phyloP scores from a whole-genome alignment of 2,113 vertebrate genomes.

The Bombycilla garrulus region DNA sequence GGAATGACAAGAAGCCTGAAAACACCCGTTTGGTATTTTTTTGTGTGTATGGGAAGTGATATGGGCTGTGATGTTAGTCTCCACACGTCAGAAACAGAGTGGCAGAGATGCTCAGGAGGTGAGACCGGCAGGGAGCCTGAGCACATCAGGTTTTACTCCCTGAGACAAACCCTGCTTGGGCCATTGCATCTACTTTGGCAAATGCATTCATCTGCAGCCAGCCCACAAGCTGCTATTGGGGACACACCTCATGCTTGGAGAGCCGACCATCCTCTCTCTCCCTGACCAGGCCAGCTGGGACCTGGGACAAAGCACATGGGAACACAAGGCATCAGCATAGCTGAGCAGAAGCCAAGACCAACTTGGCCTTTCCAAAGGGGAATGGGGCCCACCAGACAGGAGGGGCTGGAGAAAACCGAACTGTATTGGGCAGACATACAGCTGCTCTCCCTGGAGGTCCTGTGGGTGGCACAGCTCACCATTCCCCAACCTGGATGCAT shows the following conservation, averaged over 20 bases:
- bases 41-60: not conserved
- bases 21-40: not conserved
- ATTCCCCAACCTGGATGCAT: not conserved
- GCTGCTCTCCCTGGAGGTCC: not conserved
- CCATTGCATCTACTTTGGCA: not conserved
- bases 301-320: not conserved
- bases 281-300: too few relatives aligned
- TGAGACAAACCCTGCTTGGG: not conserved
- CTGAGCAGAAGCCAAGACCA: not conserved
- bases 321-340: not conserved
- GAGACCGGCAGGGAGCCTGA: not conserved
- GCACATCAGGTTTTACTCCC: not conserved
- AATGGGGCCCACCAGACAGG: not conserved
- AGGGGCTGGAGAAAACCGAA: not conserved
- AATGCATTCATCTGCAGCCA: not conserved
- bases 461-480: not conserved
- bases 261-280: too few relatives aligned
- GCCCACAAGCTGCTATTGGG: not conserved
- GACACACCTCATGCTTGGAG: not conserved
- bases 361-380: not conserved
- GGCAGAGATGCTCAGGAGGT: not conserved
- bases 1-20: not conserved
- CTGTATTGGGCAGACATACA: not conserved
- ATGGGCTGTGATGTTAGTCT: not conserved
- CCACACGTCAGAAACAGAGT: not conserved